Evolutionary conservation across 2,113 vertebrate genomes (phyloP).

Genomic region (Desmodus rotundus): DNA sequence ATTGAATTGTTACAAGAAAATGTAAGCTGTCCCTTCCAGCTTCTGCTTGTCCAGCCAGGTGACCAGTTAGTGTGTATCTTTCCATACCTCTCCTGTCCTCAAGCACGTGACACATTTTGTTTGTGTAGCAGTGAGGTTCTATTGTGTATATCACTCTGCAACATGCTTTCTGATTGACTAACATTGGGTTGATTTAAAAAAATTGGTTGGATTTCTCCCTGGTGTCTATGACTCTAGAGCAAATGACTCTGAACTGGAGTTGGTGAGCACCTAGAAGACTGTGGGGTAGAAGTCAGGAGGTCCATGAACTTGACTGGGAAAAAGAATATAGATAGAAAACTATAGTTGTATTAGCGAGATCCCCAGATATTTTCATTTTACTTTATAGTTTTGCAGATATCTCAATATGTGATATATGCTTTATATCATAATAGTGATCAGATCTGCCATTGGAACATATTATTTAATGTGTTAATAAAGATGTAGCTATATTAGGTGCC

Average conservation of each 20-base stretch:
- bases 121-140: background rate
- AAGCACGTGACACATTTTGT: background rate
- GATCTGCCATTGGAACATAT: background rate
- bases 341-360: background rate
- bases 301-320: background rate
- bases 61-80: background rate
- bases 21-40: background rate
- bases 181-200: background rate
- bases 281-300: background rate
- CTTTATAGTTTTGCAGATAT: background rate
- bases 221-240: background rate
- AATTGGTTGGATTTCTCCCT: background rate
- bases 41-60: background rate
- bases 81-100: background rate
- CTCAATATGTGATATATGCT: background rate
- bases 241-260: background rate
- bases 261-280: background rate
- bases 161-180: background rate
- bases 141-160: background rate
- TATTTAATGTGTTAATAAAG: background rate
- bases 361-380: background rate
- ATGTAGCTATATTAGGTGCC: background rate
- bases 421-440: background rate
- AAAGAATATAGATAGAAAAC: background rate
- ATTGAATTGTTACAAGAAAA: background rate